These are phyloP conservation scores for Podarcis cretensis DNA, from an alignment of 2,113 vertebrate species.

Conservation along the genomic window DNA sequence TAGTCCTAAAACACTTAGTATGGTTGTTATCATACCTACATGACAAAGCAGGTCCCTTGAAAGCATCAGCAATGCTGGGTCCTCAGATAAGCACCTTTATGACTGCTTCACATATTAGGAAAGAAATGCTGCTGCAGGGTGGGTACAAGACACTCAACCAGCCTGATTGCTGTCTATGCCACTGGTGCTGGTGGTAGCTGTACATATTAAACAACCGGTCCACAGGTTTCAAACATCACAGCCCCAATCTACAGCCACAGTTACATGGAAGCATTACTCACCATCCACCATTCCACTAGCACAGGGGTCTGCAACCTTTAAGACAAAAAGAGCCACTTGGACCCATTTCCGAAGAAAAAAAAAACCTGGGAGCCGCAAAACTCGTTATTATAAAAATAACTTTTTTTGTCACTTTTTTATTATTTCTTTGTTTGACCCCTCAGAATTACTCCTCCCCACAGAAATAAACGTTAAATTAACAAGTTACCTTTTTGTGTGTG, in stretches of 20 bases:
- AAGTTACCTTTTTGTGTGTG: too few species aligned
- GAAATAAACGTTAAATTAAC: too few species aligned
- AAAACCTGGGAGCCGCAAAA: too few species aligned
- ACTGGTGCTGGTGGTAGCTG: not conserved
- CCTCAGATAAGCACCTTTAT: not conserved
- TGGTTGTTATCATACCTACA: not conserved
- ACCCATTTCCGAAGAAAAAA: too few species aligned
- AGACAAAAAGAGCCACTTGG: too few species aligned
- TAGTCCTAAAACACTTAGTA: too few species aligned
- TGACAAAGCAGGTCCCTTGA: not conserved
- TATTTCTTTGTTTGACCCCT: too few species aligned
- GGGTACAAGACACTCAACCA: not conserved
- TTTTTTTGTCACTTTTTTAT: too few species aligned
- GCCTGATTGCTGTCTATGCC: not conserved
- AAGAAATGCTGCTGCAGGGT: not conserved
- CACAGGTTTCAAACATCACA: not conserved
- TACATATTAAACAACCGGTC: not conserved
- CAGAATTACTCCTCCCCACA: too few species aligned
- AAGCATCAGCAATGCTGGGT: not conserved
- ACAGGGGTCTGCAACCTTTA: too few species aligned
- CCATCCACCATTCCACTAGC: not conserved
- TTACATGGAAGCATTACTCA: not conserved
- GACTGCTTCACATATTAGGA: not conserved
- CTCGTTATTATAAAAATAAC: too few species aligned
- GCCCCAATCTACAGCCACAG: not conserved